Percentiles rank a stretch among this genome's conserved stretches.
Evolutionary conservation across 2,888 invertebrate genomes (phyloP).

Genomic region (Cordylochernes scorpioides): DNA sequence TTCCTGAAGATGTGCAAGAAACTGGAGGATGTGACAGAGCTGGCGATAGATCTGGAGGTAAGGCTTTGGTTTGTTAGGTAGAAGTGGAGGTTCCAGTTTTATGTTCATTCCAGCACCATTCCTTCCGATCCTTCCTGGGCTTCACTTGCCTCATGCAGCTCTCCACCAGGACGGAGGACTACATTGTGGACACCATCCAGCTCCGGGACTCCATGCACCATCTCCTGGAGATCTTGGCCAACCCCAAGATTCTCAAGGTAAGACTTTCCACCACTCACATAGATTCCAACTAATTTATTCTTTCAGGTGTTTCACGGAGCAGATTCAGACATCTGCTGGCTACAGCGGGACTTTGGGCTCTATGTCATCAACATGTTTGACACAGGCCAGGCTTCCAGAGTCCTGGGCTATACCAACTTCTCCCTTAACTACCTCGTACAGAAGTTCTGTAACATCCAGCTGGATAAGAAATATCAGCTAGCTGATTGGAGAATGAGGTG

Average conservation of each 20-base stretch:
- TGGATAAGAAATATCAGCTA: constrained; percentile 69
- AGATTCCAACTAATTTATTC: too few relatives aligned
- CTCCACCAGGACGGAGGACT: constrained; percentile 48
- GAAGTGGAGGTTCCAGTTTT: too few relatives aligned
- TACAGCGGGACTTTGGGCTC: constrained; percentile 76
- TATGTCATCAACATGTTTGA: constrained; percentile 94
- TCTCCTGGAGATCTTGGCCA: constrained; percentile 65
- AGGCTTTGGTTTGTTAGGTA: too few relatives aligned
- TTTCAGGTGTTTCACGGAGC: constrained; percentile 68
- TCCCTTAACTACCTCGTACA: constrained; percentile 47
- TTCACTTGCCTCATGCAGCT: constrained; percentile 88
- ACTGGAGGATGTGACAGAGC: constrained; percentile 36
- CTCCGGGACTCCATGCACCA: constrained; percentile 51
- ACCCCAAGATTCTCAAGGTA: constrained; percentile 67
- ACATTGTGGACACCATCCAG: constrained; percentile 57
- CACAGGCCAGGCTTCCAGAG: constrained; percentile 59
- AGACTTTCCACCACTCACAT: too few relatives aligned
- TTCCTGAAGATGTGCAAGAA: constrained; percentile 37
- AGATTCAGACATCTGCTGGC: constrained; percentile 59
- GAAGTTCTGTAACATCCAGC: constrained; percentile 44
- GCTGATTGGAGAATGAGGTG: constrained; percentile 78
- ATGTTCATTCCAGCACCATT: too few relatives aligned
- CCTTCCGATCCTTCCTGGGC: constrained; percentile 69
- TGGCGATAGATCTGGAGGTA: constrained; percentile 57
- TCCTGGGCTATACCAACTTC: constrained; percentile 37